A percentile compares a stretch with the other conserved stretches of the same genome.
phyloP scores from a whole-genome alignment of 2,888 invertebrate genomes.

The Cheilosia impressa region DNA sequence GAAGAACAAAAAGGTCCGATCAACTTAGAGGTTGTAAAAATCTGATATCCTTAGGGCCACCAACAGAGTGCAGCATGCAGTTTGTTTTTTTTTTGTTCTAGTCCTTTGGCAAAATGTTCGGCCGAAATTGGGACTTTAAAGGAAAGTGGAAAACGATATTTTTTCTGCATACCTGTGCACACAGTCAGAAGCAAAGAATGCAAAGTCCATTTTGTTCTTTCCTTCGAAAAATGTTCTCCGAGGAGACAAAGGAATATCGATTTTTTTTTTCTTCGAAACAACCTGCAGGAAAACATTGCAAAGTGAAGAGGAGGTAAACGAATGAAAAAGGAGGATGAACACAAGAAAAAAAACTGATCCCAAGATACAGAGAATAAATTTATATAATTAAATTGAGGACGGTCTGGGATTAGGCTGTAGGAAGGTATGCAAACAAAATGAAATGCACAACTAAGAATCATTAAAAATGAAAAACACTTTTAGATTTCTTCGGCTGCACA shows the following conservation, averaged over 20 bases:
- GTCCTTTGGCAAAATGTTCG: neutral
- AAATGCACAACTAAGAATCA: conserved; percentile 55
- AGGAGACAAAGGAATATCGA: conserved; percentile 28
- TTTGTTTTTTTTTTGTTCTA: neutral
- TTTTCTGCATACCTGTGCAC: conserved; percentile 40
- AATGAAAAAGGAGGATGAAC: neutral
- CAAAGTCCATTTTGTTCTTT: conserved; percentile 18
- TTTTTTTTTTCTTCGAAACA: neutral
- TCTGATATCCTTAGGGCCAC: conserved; percentile 34
- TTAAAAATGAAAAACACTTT: conserved; percentile 57
- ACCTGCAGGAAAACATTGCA: neutral
- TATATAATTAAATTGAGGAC: conserved; percentile 58
- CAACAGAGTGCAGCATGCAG: conserved; percentile 21
- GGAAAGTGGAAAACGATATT: neutral
- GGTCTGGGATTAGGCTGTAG: conserved; percentile 30
- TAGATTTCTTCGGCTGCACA: conserved; percentile 38
- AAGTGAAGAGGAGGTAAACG: neutral
- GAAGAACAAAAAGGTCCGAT: neutral
- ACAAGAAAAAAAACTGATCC: conserved; percentile 4
- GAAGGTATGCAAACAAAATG: conserved; percentile 4
- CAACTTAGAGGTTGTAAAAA: conserved; percentile 11
- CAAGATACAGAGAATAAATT: conserved; percentile 48
- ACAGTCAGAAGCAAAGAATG: conserved; percentile 41
- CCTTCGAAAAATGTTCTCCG: conserved; percentile 22
- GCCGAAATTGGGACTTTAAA: conserved; percentile 14